phyloP scores from a whole-genome alignment of 2,888 invertebrate species.

The Caenorhabditis wallacei region DNA sequence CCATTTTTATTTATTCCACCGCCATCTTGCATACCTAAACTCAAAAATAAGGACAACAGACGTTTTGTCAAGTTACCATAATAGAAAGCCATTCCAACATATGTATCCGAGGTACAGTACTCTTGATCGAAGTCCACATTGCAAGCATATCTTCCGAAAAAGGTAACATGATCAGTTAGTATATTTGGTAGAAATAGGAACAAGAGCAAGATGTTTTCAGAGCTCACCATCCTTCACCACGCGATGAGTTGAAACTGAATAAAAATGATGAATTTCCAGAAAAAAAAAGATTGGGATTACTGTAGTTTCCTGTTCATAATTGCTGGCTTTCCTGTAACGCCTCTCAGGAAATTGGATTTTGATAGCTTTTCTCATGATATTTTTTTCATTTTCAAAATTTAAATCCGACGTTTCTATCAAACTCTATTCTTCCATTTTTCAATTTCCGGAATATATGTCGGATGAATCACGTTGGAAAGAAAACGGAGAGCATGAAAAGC shows the following conservation, averaged over 20 bases:
- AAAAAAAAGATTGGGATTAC: not conserved
- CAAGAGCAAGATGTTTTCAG: not conserved
- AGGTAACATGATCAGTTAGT: slow-evolving; percentile 40
- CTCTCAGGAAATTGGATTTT: slow-evolving; percentile 52
- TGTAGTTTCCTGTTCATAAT: slow-evolving; percentile 31
- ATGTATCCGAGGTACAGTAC: slow-evolving; percentile 63
- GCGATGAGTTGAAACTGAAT: not conserved
- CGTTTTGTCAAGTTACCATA: slow-evolving; percentile 34
- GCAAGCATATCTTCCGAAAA: slow-evolving; percentile 66
- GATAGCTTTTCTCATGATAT: not conserved
- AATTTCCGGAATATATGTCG: slow-evolving; percentile 3
- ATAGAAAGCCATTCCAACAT: slow-evolving; percentile 57
- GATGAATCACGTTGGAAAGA: slow-evolving; percentile 14
- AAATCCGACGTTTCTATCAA: not conserved
- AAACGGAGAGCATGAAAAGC: slow-evolving; percentile 6
- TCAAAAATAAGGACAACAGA: not conserved
- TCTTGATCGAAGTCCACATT: slow-evolving; percentile 56
- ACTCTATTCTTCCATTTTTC: slow-evolving; percentile 9
- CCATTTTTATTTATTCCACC: slow-evolving; percentile 60
- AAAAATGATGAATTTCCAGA: slow-evolving; percentile 6
- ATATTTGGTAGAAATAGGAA: not conserved
- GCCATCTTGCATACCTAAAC: slow-evolving; percentile 59
- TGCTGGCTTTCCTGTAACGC: slow-evolving; percentile 36
- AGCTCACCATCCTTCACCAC: slow-evolving; percentile 17
- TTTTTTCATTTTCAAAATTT: not conserved